phyloP scores from a whole-genome alignment of 23 tunicate species.

The Trididemnum miniatum region DNA sequence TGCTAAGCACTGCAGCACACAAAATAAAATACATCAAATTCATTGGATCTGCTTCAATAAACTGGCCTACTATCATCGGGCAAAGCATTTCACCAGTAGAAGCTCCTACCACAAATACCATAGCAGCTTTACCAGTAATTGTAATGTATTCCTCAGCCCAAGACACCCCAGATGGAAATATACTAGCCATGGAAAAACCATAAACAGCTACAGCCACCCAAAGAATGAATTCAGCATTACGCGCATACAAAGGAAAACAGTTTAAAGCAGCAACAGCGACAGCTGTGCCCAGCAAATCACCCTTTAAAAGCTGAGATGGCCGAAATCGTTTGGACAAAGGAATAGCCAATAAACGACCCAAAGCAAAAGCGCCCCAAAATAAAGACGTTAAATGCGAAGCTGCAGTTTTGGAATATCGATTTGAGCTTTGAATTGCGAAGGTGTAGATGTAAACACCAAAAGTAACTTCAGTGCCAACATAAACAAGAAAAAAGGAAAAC shows the following conservation, averaged over 20 bases:
- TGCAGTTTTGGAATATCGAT: conserved; percentile 52
- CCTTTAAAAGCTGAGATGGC: conserved; percentile 29
- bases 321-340: conserved; percentile 45
- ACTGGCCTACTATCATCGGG: conserved; percentile 53
- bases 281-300: conserved; percentile 59
- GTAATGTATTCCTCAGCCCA: conserved; percentile 88
- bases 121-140: conserved; percentile 75
- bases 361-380: conserved; percentile 80
- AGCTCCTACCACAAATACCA: conserved; percentile 71
- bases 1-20: conserved; percentile 17
- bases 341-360: conserved; percentile 64
- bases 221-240: conserved; percentile 37
- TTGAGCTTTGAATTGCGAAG: conserved; percentile 54
- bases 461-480: conserved; percentile 79
- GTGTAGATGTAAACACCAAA: conserved; percentile 70
- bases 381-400: conserved; percentile 51
- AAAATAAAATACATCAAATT: conserved; percentile 63
- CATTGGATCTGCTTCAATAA: conserved; percentile 70
- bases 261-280: conserved; percentile 35
- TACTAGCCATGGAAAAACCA: conserved; percentile 89
- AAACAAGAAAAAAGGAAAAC: conserved; percentile 54
- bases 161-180: conserved; percentile 79
- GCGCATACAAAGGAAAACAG: conserved; percentile 52
- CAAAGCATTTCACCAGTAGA: conserved; percentile 76
- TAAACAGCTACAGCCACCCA: conserved; percentile 63